A percentile compares a stretch with the other conserved stretches of the same genome.
Evolutionary conservation across 2,797 vertebrate species (phyloP).

Genomic region (Echeneis naucrates): DNA sequence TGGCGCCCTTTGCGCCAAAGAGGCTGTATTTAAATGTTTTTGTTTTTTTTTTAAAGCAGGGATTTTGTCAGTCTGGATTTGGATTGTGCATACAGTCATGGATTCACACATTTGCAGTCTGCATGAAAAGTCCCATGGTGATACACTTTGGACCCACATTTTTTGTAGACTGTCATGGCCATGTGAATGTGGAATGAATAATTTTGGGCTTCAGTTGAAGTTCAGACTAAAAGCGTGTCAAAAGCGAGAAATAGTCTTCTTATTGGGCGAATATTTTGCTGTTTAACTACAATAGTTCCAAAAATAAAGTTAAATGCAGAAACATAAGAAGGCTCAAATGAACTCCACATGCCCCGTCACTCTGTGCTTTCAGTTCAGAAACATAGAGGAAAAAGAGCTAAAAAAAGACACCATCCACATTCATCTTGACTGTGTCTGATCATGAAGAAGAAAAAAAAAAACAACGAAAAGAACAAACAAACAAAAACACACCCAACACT

Average conservation of each 20-base stretch:
- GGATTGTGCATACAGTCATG: not conserved
- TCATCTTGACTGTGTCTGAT: constrained; percentile 18
- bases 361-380: constrained; percentile 29
- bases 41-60: not conserved
- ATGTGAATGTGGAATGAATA: not conserved
- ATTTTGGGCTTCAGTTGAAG: not conserved
- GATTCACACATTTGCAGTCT: not conserved
- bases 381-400: constrained; percentile 43
- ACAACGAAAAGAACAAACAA: too few species aligned
- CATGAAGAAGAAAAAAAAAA: not conserved
- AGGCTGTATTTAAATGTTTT: constrained; percentile 1
- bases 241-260: constrained; percentile 17
- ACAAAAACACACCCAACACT: constrained; percentile 5
- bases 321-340: constrained; percentile 20
- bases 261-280: constrained; percentile 1
- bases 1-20: not conserved
- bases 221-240: constrained; percentile 8
- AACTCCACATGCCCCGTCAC: constrained; percentile 22
- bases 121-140: not conserved
- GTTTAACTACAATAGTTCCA: constrained; percentile 16
- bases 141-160: not conserved
- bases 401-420: constrained; percentile 50
- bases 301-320: constrained; percentile 55
- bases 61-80: not conserved
- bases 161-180: not conserved